A percentile compares a stretch with the other conserved stretches of the same genome.
Evolutionary conservation across 2,888 invertebrate species (phyloP).

Genomic region (Pterobdella sp.): DNA sequence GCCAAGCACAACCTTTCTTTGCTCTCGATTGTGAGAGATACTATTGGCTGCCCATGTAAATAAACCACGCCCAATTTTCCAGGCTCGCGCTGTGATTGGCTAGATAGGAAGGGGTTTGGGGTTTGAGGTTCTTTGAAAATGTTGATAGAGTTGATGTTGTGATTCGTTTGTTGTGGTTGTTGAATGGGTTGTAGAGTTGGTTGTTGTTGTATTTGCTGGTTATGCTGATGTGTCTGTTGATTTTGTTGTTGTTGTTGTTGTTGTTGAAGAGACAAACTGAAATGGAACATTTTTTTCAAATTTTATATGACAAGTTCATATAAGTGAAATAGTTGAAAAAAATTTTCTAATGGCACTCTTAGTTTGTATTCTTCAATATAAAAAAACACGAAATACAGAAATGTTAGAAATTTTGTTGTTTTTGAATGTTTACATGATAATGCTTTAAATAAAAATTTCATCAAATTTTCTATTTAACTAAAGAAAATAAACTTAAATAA

Average conservation of each 20-base stretch:
- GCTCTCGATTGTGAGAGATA: constrained; percentile 82
- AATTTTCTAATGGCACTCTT: too few species aligned
- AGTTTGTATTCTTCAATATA: too few species aligned
- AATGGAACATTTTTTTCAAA: too few species aligned
- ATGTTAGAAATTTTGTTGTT: too few species aligned
- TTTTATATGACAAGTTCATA: too few species aligned
- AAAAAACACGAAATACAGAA: too few species aligned
- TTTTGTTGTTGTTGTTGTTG: background rate
- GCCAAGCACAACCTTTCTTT: constrained; percentile 86
- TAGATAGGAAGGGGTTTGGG: background rate
- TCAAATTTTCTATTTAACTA: too few species aligned
- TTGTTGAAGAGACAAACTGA: background rate
- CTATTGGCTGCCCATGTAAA: constrained; percentile 79
- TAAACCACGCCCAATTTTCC: constrained; percentile 70
- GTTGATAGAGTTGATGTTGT: background rate
- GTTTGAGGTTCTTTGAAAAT: constrained; percentile 1
- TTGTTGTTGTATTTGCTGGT: background rate
- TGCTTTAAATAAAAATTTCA: too few species aligned
- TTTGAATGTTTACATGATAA: too few species aligned
- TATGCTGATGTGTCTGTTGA: background rate
- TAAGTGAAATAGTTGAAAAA: too few species aligned
- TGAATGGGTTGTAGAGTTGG: background rate
- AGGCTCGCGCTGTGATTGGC: constrained; percentile 14
- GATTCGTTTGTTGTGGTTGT: background rate
- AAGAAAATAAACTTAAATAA: too few species aligned